Base-by-base conservation (phyloP, 2,113 vertebrate species). In the Catharus fuscescens region DNA sequence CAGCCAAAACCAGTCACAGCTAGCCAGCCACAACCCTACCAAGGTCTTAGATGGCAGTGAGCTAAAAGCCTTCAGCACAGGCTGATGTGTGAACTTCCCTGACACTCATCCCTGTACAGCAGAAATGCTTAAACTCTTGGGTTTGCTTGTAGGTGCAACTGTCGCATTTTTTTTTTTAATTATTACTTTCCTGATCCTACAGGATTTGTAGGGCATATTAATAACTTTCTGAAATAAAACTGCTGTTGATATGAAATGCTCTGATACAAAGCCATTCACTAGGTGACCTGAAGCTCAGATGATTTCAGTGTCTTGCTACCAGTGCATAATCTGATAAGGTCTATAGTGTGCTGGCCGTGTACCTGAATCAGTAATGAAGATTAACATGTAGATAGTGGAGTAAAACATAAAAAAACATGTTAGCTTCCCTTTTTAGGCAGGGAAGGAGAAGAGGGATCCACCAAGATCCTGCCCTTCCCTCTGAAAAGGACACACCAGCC, bases 41-140 rank as follows among this genome's bases (percentile, higher is more conserved):
- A 25, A 42, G 20, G 45, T 25, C 61, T 67, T 23, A 18, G 0
- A 0, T 36, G 21, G 50, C 65, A 31, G 7, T 7, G 53, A 73
- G 28, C n/a, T 5, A 38, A 42, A 6, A 38, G 50, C 44, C 64
- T 38, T n/a, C 56, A 50, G 54, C 65, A 69, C 29, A 52, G 34
- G 20, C 71, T 76, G 62, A 61, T 52, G 31, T 1, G 3, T 2
- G 15, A 25, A 17, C 69, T 81, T 69, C 29, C n/a, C 6, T 38
- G 48, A 26, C 44, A 24, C 48, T 67, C 59, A 38, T 15, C 17
- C 32, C 40, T 38, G 23, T 3, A 18, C 17, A 28, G 15, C 8
- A 12, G 47, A 80, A 71, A 57, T 0, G 1, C 19, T 21, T n/a
- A 6, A 74, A 57, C 31, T 54, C 32, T 54, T 40, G n/a, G 13